Percentiles rank a stretch among this genome's conserved stretches.
These are phyloP conservation scores for Zygothrica quintamaculata DNA, from an alignment of 2,888 invertebrate species.

Conservation along the genomic window DNA sequence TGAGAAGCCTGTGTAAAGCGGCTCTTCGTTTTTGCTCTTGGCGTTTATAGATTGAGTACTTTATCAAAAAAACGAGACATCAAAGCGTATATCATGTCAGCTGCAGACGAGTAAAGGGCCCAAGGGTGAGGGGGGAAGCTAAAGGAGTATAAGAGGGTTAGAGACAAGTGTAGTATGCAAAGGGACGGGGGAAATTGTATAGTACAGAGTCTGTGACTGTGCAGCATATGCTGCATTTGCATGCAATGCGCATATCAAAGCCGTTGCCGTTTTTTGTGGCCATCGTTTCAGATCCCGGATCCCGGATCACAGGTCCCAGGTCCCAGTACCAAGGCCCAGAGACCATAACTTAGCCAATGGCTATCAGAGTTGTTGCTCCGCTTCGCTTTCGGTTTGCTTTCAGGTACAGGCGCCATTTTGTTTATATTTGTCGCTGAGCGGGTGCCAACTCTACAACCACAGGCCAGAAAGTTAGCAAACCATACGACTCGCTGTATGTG, in stretches of 20 bases:
- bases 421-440: slow-evolving; percentile 75
- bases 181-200: not conserved
- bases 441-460: slow-evolving; percentile 51
- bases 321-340: slow-evolving; percentile 1
- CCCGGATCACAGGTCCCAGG: slow-evolving; percentile 1
- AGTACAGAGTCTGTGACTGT: not conserved
- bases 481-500: not conserved
- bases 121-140: not conserved
- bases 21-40: slow-evolving; percentile 70
- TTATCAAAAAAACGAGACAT: slow-evolving; percentile 78
- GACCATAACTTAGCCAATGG: slow-evolving; percentile 72
- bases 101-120: slow-evolving; percentile 53
- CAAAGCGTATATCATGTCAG: slow-evolving; percentile 78
- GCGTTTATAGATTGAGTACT: slow-evolving; percentile 80
- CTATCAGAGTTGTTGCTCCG: slow-evolving; percentile 38
- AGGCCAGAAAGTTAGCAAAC: slow-evolving; percentile 55
- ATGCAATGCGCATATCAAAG: slow-evolving; percentile 35
- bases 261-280: slow-evolving; percentile 20
- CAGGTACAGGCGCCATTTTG: slow-evolving; percentile 67
- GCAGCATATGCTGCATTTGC: slow-evolving; percentile 40
- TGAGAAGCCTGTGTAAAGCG: slow-evolving; percentile 41
- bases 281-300: not conserved
- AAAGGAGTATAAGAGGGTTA: not conserved
- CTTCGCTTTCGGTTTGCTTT: slow-evolving; percentile 13
- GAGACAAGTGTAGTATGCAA: not conserved